A percentile compares a stretch with the other conserved stretches of the same genome.
Evolutionary conservation across 2,888 invertebrate genomes (phyloP).

Genomic region (Neuroscelio doddi): DNA sequence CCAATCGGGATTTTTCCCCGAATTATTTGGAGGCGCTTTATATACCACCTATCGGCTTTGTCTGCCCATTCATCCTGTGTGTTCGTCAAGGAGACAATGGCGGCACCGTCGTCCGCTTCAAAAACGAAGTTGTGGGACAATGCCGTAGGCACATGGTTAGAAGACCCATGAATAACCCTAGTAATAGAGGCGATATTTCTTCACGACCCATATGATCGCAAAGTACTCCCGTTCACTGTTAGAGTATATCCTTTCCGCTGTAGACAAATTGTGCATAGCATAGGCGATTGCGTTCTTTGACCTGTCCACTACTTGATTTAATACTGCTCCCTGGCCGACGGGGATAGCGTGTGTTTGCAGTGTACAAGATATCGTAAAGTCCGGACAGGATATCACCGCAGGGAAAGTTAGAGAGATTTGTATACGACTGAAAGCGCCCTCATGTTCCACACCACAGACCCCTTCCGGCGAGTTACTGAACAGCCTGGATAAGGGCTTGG

Average conservation of each 20-base stretch:
- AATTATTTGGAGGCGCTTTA: neutral
- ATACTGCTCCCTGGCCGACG: constrained; percentile 32
- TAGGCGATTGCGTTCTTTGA: constrained; percentile 33
- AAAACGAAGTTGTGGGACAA: constrained; percentile 28
- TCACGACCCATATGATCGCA: constrained; percentile 35
- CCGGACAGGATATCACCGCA: constrained; percentile 42
- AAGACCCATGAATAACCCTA: constrained; percentile 19
- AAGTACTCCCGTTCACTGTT: constrained; percentile 43
- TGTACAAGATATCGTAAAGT: constrained; percentile 40
- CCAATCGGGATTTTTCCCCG: constrained; percentile 21
- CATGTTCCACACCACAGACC: constrained; percentile 18
- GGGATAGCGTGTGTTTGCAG: constrained; percentile 41
- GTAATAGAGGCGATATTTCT: constrained; percentile 24
- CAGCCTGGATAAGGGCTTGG: constrained; percentile 42
- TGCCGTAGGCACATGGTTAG: constrained; percentile 35
- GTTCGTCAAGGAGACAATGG: neutral
- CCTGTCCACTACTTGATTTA: constrained; percentile 44
- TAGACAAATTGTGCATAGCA: constrained; percentile 30
- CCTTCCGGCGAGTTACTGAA: constrained; percentile 18
- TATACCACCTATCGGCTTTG: neutral
- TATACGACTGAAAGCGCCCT: constrained; percentile 36
- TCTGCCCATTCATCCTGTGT: neutral
- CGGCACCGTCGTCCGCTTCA: too few relatives aligned
- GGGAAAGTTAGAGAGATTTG: constrained; percentile 26
- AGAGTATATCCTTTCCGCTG: constrained; percentile 33